These are phyloP conservation scores for Syncerus caffer DNA, from an alignment of 2,797 vertebrate species.

Conservation along the genomic window DNA sequence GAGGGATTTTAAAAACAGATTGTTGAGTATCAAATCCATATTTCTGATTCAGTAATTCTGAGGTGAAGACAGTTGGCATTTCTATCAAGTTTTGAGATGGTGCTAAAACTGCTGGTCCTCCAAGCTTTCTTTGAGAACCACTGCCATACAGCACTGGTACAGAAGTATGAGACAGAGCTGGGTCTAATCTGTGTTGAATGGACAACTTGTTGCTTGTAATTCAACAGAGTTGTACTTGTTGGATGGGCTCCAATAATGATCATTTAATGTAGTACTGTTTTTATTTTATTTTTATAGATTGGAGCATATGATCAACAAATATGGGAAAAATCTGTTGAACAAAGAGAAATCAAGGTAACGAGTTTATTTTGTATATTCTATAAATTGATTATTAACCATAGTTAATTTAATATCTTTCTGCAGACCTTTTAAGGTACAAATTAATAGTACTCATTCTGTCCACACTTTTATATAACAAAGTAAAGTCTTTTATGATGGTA, in stretches of 20 bases:
- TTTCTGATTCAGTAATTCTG: background rate
- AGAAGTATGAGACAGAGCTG: background rate
- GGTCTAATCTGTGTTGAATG: background rate
- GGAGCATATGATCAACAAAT: conserved; percentile 99
- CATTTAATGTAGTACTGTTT: conserved; percentile 19
- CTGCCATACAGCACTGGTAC: background rate
- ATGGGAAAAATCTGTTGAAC: conserved; percentile 99
- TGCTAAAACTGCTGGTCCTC: background rate
- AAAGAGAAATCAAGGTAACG: conserved; percentile 98
- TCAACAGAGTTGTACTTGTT: background rate
- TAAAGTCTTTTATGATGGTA: conserved; percentile 4
- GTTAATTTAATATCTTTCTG: conserved; percentile 38
- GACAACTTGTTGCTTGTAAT: background rate
- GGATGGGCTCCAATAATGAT: background rate
- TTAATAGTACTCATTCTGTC: conserved; percentile 25
- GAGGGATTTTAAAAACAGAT: background rate
- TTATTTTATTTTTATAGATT: conserved; percentile 86
- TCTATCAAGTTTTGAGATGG: background rate
- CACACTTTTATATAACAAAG: background rate
- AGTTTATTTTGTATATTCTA: conserved; percentile 35
- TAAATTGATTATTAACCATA: conserved; percentile 8
- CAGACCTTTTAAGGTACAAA: conserved; percentile 15
- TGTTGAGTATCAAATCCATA: background rate
- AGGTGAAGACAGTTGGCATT: background rate
- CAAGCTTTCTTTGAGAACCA: background rate